Percentiles rank a stretch among this genome's conserved stretches.
These are phyloP conservation scores for Monoplex corrugatus DNA, from an alignment of 2,888 invertebrate species.

Conservation along the genomic window DNA sequence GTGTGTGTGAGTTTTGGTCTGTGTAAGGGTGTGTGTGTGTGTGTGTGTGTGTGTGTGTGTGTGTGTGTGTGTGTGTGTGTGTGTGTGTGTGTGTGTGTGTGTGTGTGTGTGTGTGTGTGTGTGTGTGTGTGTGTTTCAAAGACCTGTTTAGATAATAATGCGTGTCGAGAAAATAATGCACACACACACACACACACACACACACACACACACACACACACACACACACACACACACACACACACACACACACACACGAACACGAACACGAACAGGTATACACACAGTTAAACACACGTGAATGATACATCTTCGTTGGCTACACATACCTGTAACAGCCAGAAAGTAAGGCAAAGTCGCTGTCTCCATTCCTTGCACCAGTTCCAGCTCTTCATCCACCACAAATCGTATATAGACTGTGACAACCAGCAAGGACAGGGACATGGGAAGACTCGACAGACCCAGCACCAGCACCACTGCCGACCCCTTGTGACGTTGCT, in stretches of 20 bases:
- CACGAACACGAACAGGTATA: not conserved
- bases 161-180: too few relatives aligned
- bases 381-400: slow-evolving; percentile 39
- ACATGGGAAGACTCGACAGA: not conserved
- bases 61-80: not conserved
- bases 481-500: not conserved
- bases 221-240: slow-evolving; percentile 16
- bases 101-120: too few relatives aligned
- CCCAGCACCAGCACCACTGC: not conserved
- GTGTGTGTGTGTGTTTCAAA: too few relatives aligned
- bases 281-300: too few relatives aligned
- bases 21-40: not conserved
- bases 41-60: not conserved
- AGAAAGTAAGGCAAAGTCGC: slow-evolving; percentile 27
- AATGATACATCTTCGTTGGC: too few relatives aligned
- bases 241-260: slow-evolving; percentile 11
- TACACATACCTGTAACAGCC: slow-evolving; percentile 38
- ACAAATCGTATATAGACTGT: slow-evolving; percentile 28
- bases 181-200: not conserved
- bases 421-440: not conserved
- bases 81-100: too few relatives aligned
- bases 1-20: not conserved
- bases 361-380: slow-evolving; percentile 42
- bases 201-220: slow-evolving; percentile 22
- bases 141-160: too few relatives aligned